Base-by-base conservation (phyloP, 2,797 vertebrate genomes). In the Rachycentron canadum region DNA sequence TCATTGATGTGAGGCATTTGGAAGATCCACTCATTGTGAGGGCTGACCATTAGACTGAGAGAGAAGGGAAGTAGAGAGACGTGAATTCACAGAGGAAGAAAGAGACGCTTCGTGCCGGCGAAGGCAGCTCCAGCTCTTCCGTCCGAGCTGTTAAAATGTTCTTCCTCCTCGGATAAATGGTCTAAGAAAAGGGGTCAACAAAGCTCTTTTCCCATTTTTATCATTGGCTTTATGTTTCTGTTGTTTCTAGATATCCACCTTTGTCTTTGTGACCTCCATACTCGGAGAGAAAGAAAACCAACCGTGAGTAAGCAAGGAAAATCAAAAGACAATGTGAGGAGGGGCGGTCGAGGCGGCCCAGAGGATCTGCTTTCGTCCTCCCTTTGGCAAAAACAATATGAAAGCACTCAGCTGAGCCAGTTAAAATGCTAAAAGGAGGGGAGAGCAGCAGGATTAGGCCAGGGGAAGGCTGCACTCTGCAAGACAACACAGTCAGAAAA, bases 141-240 rank as follows among this genome's bases (percentile, higher is more conserved):
- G 14, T 47, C 72, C 63, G 78, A 87, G 79, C 78, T 55, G 66
- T 71, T 82, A 81, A 80, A 62, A 69, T 76, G 76, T 62, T 86
- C 81, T 76, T 79, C 82, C 72, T 79, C 50, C 62, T 74, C 28
- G 12, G 69, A 84, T 86, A 89, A 90, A 85, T 72, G 82, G 47
- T 76, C 36, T 7, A 36, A 82, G 72, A 74, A 86, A 86, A 75
- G 64, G 69, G 84, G 82, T 80, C 81, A 78, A 61, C 72, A 56
- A 74, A 78, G 72, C 79, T 87, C 79, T 81, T 12, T 43, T 45
- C 45, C 26, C 49, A 69, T 73, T 67, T 62, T 76, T 53, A 74
- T 72, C 79, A 64, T 62, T 43, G 26, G 41, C 59, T 65, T 66
- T 73, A 59, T 26, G 68, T 81, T 59, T 68, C 50, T 19, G n/a